A percentile compares a stretch with the other conserved stretches of the same genome.
These are phyloP conservation scores for Apostichopus parvimensis DNA, from an alignment of 35 echinoderm and acorn worm species.

Conservation along the genomic window DNA sequence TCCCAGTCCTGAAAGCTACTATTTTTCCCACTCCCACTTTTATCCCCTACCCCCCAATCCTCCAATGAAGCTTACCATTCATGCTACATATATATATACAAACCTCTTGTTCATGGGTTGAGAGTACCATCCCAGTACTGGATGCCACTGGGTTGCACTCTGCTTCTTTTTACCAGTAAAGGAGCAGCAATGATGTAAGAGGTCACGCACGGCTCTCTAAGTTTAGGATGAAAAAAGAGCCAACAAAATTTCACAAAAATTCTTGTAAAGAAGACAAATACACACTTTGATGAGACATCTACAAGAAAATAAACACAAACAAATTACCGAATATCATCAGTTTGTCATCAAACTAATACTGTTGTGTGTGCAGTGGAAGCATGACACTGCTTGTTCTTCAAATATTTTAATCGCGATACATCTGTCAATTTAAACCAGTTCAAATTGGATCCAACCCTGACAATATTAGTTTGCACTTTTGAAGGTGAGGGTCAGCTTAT, in stretches of 20 bases:
- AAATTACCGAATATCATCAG: too few species aligned
- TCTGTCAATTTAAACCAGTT: neutral
- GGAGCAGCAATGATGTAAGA: constrained; percentile 77
- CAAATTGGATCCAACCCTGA: too few species aligned
- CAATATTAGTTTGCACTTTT: too few species aligned
- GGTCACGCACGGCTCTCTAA: constrained; percentile 66
- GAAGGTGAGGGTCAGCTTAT: too few species aligned
- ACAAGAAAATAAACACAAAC: neutral
- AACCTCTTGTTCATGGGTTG: constrained; percentile 85
- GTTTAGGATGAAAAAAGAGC: neutral
- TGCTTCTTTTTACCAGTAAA: constrained; percentile 88
- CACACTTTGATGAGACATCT: neutral
- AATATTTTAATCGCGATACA: neutral
- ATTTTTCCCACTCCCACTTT: too few species aligned
- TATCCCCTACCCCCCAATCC: too few species aligned
- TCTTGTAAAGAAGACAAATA: neutral
- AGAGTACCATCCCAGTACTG: constrained; percentile 94
- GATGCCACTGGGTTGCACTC: constrained; percentile 90
- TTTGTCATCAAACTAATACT: too few species aligned
- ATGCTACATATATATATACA: neutral
- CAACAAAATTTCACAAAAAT: neutral
- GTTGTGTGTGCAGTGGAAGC: too few species aligned
- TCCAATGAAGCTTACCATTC: too few species aligned
- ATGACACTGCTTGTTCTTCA: too few species aligned
- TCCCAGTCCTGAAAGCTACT: constrained; percentile 91